Evolutionary conservation across 37 sponge, comb jelly and placozoan species (phyloP).

Genomic region (Aphrocallistes beatrix): DNA sequence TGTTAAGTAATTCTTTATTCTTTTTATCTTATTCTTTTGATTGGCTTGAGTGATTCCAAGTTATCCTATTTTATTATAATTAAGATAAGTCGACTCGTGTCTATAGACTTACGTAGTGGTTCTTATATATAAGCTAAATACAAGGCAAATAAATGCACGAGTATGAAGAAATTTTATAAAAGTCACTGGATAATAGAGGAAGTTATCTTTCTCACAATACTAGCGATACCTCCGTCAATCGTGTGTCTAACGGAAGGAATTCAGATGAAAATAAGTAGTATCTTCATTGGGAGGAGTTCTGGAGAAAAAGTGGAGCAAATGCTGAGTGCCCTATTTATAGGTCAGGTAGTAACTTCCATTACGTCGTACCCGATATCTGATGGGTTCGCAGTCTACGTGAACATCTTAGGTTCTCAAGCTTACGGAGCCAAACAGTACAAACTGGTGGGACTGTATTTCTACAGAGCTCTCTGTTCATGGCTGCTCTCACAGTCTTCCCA

Average conservation of each 20-base stretch:
- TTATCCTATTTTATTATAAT: no score
- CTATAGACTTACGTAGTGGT: no score
- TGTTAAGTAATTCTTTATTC: no score
- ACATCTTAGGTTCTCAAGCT: background rate
- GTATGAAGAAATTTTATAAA: background rate
- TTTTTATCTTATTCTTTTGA: no score
- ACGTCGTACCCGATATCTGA: background rate
- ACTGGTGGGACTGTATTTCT: background rate
- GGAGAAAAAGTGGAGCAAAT: background rate
- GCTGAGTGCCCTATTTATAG: background rate
- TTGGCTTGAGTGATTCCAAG: no score
- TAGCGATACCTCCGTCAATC: background rate
- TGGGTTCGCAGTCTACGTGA: background rate
- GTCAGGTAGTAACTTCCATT: background rate
- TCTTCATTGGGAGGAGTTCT: background rate
- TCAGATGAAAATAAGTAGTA: conserved; percentile 11
- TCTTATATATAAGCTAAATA: no score
- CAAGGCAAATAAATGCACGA: no score
- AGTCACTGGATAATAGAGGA: background rate
- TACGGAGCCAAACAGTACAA: conserved; percentile 16
- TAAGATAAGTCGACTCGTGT: no score
- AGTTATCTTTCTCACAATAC: background rate
- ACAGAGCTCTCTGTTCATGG: conserved; percentile 16
- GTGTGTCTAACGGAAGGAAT: background rate
- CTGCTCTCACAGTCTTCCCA: background rate